These are phyloP conservation scores for Acleris laterana DNA, from an alignment of 2,888 invertebrate genomes.

Conservation along the genomic window DNA sequence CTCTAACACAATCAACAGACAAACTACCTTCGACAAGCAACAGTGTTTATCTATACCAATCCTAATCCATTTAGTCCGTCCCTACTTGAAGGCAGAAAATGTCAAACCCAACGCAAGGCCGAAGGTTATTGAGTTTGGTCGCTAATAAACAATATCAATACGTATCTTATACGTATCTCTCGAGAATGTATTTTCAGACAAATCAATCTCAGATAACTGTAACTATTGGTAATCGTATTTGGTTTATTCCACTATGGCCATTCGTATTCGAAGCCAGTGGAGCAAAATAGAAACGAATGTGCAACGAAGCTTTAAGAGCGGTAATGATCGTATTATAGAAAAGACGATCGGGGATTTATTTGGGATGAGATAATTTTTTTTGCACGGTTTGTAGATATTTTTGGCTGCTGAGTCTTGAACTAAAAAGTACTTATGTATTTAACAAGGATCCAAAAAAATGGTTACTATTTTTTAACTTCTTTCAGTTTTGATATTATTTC, in stretches of 20 bases:
- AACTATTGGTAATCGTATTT: conserved; percentile 4
- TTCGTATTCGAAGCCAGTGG: not conserved
- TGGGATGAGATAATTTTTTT: not conserved
- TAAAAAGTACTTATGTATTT: too few relatives aligned
- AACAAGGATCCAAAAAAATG: too few relatives aligned
- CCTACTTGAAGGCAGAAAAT: conserved; percentile 6
- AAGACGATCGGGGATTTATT: not conserved
- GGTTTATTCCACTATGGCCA: conserved; percentile 1
- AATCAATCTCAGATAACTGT: conserved; percentile 13
- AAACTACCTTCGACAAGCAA: conserved; percentile 17
- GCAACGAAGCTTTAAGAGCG: not conserved
- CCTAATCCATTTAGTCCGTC: conserved; percentile 21
- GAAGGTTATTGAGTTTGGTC: conserved; percentile 11
- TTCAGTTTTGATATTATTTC: too few relatives aligned
- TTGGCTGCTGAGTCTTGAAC: too few relatives aligned
- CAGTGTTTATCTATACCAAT: conserved; percentile 9
- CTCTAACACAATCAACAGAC: conserved; percentile 15
- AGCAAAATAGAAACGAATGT: conserved; percentile 3
- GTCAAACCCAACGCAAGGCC: conserved; percentile 12
- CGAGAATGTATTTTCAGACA: conserved; percentile 17
- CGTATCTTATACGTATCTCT: not conserved
- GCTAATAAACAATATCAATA: conserved; percentile 28
- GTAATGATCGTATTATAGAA: not conserved
- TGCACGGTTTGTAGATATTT: too few relatives aligned
- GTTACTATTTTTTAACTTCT: too few relatives aligned